Conservation (phyloP, 1,140 invertebrate species). For the Bombus consobrinus region DNA sequence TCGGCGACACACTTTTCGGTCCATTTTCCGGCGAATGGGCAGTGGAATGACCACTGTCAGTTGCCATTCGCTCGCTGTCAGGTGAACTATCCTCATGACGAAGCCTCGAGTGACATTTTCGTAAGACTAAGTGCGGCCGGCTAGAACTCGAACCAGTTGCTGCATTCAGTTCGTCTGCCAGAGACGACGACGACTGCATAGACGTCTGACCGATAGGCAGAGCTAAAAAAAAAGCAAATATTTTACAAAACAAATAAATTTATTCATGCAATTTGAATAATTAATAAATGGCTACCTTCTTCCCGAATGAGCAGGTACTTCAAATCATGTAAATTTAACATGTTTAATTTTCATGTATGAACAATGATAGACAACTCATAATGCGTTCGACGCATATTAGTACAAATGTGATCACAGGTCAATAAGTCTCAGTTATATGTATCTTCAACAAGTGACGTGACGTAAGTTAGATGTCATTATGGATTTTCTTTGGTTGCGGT, state of each 20-base stretch:
- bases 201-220: slow-evolving; percentile 66
- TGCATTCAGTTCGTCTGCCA: slow-evolving; percentile 88
- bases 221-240: slow-evolving; percentile 50
- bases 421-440: neutral
- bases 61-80: slow-evolving; percentile 91
- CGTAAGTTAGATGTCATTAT: slow-evolving; percentile 40
- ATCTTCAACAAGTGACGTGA: slow-evolving; percentile 24
- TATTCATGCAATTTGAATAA: neutral
- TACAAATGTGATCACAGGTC: neutral
- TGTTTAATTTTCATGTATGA: neutral
- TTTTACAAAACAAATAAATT: neutral
- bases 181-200: slow-evolving; percentile 82
- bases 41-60: slow-evolving; percentile 94
- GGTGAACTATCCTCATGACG: slow-evolving; percentile 92
- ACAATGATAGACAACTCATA: neutral
- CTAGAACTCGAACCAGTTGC: slow-evolving; percentile 59
- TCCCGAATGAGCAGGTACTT: neutral
- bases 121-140: slow-evolving; percentile 86
- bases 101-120: slow-evolving; percentile 86
- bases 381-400: neutral
- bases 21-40: slow-evolving; percentile 93
- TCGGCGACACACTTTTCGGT: slow-evolving; percentile 92
- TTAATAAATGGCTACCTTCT: neutral
- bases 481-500: slow-evolving; percentile 62
- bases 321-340: neutral